phyloP scores from a whole-genome alignment of 1,140 invertebrate species.

The Tetramorium parvispinum region DNA sequence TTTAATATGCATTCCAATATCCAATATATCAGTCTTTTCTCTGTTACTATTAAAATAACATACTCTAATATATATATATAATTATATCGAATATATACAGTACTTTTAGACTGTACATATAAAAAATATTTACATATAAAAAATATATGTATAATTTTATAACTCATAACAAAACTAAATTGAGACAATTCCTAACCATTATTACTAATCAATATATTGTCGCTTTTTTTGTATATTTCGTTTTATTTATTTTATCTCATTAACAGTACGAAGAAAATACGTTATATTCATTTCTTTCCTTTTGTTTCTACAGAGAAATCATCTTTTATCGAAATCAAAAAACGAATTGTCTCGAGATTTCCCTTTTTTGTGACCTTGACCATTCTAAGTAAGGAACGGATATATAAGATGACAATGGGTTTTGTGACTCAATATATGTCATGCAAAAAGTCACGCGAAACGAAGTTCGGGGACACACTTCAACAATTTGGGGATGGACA shows the following conservation, averaged over 20 bases:
- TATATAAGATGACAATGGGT: conserved; percentile 11
- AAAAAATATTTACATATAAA: too few species aligned
- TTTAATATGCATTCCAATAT: neutral
- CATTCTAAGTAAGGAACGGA: conserved; percentile 15
- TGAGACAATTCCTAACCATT: neutral
- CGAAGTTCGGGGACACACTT: neutral
- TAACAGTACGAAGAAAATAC: neutral
- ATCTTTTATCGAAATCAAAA: conserved; percentile 11
- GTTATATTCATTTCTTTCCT: neutral
- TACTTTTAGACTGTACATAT: too few species aligned
- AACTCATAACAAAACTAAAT: neutral
- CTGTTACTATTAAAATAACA: too few species aligned
- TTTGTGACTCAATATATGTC: conserved; percentile 7
- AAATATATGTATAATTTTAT: too few species aligned
- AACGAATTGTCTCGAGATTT: neutral
- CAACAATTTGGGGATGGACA: neutral
- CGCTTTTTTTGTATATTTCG: neutral
- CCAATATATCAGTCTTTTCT: too few species aligned
- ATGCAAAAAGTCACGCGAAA: conserved; percentile 23
- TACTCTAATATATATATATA: too few species aligned
- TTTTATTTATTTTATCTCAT: neutral
- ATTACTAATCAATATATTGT: neutral
- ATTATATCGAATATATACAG: too few species aligned
- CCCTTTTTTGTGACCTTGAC: conserved; percentile 4
- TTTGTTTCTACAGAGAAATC: neutral